Base-by-base conservation (phyloP, 2,888 invertebrate species). In the Gasteruption jaculator region DNA sequence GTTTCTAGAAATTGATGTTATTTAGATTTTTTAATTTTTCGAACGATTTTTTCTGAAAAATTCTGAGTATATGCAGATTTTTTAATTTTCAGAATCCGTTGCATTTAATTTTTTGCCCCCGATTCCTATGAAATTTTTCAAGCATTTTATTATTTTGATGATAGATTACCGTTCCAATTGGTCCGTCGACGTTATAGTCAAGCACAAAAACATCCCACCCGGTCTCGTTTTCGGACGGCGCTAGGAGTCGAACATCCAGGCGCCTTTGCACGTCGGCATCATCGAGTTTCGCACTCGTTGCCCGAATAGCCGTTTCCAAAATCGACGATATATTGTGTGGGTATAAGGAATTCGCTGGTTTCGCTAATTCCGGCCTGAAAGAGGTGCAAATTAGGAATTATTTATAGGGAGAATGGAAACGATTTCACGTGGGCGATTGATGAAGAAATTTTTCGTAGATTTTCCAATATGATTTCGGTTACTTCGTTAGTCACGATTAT, bases 221-320 rank as follows among this genome's bases (percentile, higher is more conserved):
- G 43, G 79, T 80, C 70, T 92, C 91, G 37, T 86, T 83, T 37
- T 79, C 75, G 1, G 76, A 79, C 7, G 72, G 69, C 15, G 62
- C 76, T 30, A 85, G 70, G 15, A 90, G 74, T 56, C 86, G 80
- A 38, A 94, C 90, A 71, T 93, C 92, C 21, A 97, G 74, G 12
- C 94, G 76, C 56, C 86, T 83, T 10, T 95, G 76, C 35, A 95
- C 90, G 67, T 95, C 94, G 24, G 85, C 82, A 63, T 92, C 91
- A 65, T 95, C 94, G 71, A 83, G 91, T 73, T 94, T 93, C 10
- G 94, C 91, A 73, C 93, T 94, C 10, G 95, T 96, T 19, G 89
- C 88, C 54, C 93, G 79, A 58, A 91, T 81, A 6, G 91, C 90
- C 19, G 86, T 83, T 66, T 91, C 91, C 65, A 92, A 73, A 61